These are phyloP conservation scores for Trypoxylus dichotomus DNA, from an alignment of 1,140 invertebrate genomes.

Conservation along the genomic window DNA sequence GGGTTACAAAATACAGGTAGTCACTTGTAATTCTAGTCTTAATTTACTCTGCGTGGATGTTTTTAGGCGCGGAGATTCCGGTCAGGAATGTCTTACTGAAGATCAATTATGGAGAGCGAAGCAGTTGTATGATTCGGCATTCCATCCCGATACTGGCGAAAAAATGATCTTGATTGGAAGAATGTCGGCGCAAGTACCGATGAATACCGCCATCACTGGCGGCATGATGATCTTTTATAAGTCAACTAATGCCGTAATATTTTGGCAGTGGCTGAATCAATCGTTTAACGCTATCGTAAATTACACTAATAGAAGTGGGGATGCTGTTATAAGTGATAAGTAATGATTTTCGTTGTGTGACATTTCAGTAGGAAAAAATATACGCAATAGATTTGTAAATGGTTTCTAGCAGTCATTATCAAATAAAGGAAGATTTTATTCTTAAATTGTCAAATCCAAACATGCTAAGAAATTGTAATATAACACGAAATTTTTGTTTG, in stretches of 20 bases:
- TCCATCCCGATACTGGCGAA: constrained; percentile 84
- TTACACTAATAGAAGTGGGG: constrained; percentile 87
- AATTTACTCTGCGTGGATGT: too few species aligned
- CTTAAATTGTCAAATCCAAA: too few species aligned
- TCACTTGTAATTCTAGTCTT: neutral
- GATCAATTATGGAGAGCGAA: constrained; percentile 75
- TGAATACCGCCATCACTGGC: constrained; percentile 59
- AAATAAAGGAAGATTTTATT: too few species aligned
- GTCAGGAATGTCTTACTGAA: constrained; percentile 50
- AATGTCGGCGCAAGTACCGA: constrained; percentile 54
- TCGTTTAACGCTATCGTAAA: constrained; percentile 93
- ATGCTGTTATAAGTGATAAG: constrained; percentile 69
- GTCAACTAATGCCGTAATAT: constrained; percentile 77
- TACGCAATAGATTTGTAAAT: too few species aligned
- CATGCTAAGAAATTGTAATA: too few species aligned
- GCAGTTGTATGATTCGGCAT: constrained; percentile 82
- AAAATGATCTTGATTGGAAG: constrained; percentile 78
- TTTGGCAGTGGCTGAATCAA: constrained; percentile 94
- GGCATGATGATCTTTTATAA: constrained; percentile 81
- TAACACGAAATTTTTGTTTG: too few species aligned
- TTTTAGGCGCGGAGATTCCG: neutral
- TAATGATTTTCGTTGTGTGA: constrained; percentile 40
- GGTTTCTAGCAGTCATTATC: too few species aligned
- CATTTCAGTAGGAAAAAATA: too few species aligned
- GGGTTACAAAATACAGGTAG: neutral